phyloP scores from a whole-genome alignment of 2,888 invertebrate genomes.

The Melieria picta region DNA sequence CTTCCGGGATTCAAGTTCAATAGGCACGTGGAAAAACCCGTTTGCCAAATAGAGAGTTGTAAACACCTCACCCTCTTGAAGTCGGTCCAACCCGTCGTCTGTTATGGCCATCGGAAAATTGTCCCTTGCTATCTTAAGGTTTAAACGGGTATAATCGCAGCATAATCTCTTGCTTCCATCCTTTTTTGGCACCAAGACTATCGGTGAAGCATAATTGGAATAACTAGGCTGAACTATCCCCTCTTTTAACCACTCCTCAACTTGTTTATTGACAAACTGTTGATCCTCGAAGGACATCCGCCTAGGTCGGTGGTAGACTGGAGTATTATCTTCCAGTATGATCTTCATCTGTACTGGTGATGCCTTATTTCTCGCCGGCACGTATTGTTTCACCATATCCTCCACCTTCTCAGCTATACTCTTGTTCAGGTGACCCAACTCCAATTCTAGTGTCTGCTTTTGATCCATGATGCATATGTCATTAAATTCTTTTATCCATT shows the following conservation, averaged over 20 bases:
- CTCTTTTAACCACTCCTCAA: conserved; percentile 52
- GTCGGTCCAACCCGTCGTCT: conserved; percentile 31
- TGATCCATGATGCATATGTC: too few species aligned
- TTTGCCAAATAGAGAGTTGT: conserved; percentile 35
- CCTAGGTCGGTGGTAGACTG: conserved; percentile 23
- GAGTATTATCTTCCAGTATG: conserved; percentile 18
- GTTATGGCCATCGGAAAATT: conserved; percentile 38
- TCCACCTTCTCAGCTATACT: too few species aligned
- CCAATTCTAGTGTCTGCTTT: too few species aligned
- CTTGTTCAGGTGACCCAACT: too few species aligned
- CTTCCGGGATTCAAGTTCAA: conserved; percentile 25
- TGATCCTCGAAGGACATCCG: conserved; percentile 9
- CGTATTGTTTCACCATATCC: conserved; percentile 8
- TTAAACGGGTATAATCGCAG: conserved; percentile 32
- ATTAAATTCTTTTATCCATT: too few species aligned
- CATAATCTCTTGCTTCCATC: conserved; percentile 34
- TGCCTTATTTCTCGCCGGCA: not conserved
- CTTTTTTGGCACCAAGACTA: conserved; percentile 37
- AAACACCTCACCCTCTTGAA: conserved; percentile 25
- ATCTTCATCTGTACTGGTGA: conserved; percentile 31
- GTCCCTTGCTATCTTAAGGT: conserved; percentile 32
- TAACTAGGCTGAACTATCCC: conserved; percentile 51
- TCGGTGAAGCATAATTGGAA: conserved; percentile 53
- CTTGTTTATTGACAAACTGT: conserved; percentile 45
- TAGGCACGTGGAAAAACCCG: conserved; percentile 39